Percentiles rank a stretch among this genome's conserved stretches.
Conservation (phyloP, 2,888 invertebrate species). For the Orgyia antiqua region DNA sequence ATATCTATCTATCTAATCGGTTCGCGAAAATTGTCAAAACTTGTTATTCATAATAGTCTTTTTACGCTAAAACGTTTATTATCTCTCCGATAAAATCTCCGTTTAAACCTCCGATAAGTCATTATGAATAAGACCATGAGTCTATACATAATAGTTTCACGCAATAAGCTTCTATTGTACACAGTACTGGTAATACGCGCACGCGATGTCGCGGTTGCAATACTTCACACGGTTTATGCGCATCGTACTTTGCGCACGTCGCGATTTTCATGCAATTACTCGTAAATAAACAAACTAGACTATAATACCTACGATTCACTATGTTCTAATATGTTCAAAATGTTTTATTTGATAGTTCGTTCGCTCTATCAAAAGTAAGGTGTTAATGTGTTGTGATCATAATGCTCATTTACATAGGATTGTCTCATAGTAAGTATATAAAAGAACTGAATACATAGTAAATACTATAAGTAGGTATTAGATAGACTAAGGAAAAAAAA, state of each 20-base stretch:
- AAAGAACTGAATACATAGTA: too few relatives aligned
- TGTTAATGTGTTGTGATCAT: conserved; percentile 4
- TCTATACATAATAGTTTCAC: conserved; percentile 26
- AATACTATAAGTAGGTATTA: too few relatives aligned
- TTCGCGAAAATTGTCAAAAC: too few relatives aligned
- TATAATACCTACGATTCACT: background rate
- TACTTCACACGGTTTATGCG: conserved; percentile 35
- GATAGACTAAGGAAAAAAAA: too few relatives aligned
- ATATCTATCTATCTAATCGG: too few relatives aligned
- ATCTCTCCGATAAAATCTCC: too few relatives aligned
- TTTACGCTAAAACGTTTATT: too few relatives aligned
- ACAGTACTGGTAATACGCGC: conserved; percentile 25
- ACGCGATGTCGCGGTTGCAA: conserved; percentile 19
- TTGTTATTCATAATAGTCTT: too few relatives aligned
- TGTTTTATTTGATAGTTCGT: background rate
- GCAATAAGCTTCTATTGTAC: conserved; percentile 24
- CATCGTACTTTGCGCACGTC: conserved; percentile 37
- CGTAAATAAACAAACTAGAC: background rate
- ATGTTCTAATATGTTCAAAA: too few relatives aligned
- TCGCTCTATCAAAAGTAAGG: background rate
- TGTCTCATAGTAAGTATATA: conserved; percentile 7
- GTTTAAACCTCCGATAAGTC: too few relatives aligned
- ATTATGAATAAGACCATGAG: conserved; percentile 53
- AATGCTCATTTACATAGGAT: conserved; percentile 3
- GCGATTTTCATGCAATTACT: conserved; percentile 24